phyloP scores from a whole-genome alignment of 2,888 invertebrate genomes.

The Luperina nickerlii region DNA sequence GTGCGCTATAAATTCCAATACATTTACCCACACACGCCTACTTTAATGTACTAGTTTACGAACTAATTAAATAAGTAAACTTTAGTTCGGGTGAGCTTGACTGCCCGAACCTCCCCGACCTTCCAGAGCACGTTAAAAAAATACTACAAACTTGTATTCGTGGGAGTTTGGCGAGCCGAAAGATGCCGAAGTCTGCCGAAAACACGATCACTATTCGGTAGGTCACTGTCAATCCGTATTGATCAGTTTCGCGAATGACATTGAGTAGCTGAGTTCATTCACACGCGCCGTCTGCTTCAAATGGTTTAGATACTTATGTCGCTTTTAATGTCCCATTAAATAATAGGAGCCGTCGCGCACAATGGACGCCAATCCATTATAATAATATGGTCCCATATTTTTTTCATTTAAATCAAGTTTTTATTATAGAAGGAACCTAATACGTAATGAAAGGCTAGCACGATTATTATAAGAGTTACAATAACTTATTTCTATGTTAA shows the following conservation, averaged over 20 bases:
- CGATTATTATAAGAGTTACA: constrained; percentile 34
- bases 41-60: constrained; percentile 19
- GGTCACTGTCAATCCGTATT: constrained; percentile 61
- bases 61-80: constrained; percentile 31
- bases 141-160: constrained; percentile 18
- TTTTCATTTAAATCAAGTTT: constrained; percentile 24
- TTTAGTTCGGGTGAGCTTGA: constrained; percentile 20
- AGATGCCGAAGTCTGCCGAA: constrained; percentile 32
- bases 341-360: constrained; percentile 17
- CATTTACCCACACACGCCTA: neutral
- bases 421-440: constrained; percentile 20
- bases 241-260: constrained; percentile 57
- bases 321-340: constrained; percentile 47
- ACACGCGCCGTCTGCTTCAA: constrained; percentile 49
- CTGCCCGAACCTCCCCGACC: constrained; percentile 17
- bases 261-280: constrained; percentile 58
- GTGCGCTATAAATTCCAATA: constrained; percentile 32
- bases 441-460: constrained; percentile 9
- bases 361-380: constrained; percentile 26
- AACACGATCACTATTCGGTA: constrained; percentile 47
- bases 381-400: constrained; percentile 9
- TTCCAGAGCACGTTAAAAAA: constrained; percentile 21
- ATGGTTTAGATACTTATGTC: constrained; percentile 26
- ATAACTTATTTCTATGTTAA: constrained; percentile 46
- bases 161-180: constrained; percentile 34